A percentile compares a stretch with the other conserved stretches of the same genome.
Conservation (phyloP, 2,797 vertebrate genomes). For the Squalus acanthias region DNA sequence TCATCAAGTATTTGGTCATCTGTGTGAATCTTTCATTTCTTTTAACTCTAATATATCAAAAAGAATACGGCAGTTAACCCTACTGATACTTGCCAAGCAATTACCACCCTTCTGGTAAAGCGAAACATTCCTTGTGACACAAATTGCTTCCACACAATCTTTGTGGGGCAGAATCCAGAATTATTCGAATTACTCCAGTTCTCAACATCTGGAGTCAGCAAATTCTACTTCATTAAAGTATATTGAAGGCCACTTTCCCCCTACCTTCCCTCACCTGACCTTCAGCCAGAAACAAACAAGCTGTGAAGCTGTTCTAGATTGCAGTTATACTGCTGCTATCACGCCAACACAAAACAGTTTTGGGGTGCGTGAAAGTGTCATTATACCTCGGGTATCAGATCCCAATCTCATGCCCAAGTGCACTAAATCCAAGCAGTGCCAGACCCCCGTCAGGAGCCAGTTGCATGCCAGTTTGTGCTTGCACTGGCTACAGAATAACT, state of each 20-base stretch:
- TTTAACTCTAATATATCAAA: neutral
- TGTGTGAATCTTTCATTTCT: neutral
- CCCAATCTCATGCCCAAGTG: neutral
- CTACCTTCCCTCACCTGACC: neutral
- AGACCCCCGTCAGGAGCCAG: too few species aligned
- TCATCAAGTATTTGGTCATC: neutral
- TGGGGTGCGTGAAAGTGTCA: neutral
- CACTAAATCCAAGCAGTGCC: neutral
- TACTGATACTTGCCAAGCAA: neutral
- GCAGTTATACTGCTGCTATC: neutral
- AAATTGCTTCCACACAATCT: neutral
- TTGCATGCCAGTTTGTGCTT: neutral
- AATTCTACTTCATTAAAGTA: neutral
- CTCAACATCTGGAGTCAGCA: slow-evolving; percentile 1
- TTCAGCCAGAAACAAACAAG: neutral
- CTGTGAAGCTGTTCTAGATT: neutral
- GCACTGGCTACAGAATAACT: neutral
- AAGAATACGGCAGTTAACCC: neutral
- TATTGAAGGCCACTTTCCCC: too few species aligned
- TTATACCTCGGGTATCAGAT: neutral
- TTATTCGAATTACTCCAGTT: neutral
- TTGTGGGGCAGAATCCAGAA: neutral
- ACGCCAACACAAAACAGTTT: neutral
- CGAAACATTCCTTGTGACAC: neutral
- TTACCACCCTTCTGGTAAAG: neutral